A percentile compares a stretch with the other conserved stretches of the same genome.
Evolutionary conservation across 2,113 vertebrate genomes (phyloP).

Genomic region (Heterotis niloticus): DNA sequence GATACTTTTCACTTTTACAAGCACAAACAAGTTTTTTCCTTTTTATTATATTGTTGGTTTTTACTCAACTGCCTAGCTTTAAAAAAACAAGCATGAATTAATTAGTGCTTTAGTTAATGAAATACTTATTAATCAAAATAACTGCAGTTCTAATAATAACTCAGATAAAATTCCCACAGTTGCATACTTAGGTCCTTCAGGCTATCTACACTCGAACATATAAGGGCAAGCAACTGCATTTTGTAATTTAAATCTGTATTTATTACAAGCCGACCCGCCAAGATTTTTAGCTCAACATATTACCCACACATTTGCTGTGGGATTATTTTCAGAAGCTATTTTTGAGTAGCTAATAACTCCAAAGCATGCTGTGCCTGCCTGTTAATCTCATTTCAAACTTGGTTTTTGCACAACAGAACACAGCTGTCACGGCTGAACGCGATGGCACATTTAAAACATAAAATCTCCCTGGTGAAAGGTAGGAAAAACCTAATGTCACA

Average conservation of each 20-base stretch:
- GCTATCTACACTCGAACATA: not conserved
- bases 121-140: too few relatives aligned
- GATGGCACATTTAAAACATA: constrained; percentile 13
- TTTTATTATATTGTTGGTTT: too few relatives aligned
- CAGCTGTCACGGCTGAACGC: constrained; percentile 10
- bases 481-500: too few relatives aligned
- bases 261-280: not conserved
- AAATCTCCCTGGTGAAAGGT: not conserved
- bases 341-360: constrained; percentile 11
- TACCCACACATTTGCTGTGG: not conserved
- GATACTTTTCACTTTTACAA: too few relatives aligned
- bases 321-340: constrained; percentile 18
- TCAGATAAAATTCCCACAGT: too few relatives aligned
- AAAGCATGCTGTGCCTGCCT: constrained; percentile 7
- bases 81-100: too few relatives aligned
- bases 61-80: too few relatives aligned
- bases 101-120: too few relatives aligned
- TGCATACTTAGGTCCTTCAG: not conserved
- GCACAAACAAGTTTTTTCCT: too few relatives aligned
- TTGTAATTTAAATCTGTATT: not conserved
- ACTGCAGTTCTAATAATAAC: too few relatives aligned
- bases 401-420: not conserved
- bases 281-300: not conserved
- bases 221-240: not conserved
- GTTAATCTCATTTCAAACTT: constrained; percentile 21